Evolutionary conservation across 1,140 invertebrate species (phyloP), one percentile per base, ranked within the genome.

Genomic region (Triops longicaudatus): DNA sequence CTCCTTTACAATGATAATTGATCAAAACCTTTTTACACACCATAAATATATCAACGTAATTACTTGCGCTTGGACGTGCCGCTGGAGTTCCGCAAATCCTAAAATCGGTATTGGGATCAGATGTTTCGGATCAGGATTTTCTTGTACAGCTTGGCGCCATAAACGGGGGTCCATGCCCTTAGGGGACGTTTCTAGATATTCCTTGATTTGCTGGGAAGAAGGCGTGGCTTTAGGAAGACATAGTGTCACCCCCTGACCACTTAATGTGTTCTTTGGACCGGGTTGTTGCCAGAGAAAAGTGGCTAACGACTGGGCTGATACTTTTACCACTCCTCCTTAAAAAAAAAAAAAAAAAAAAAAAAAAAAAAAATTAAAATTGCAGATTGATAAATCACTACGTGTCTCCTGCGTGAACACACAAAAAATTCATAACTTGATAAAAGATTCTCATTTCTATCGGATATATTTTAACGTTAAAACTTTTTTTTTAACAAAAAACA

Each of bases 111-210:
- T 92, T 0, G 96, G 96, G 78, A 87, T 85, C 27, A 86, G 82
- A 75, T 82, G 84, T 72, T 86, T 84, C 37, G 85, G 85, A 82
- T 98, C 92, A 0, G 96, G 96, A 86, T 98, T 98, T 81, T 98
- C 95, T 28, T 91, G 83, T 82, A 96, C 94, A 0, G 96, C 96
- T 84, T 97, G 94, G 81, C 92, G 90, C 93, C 93, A 96, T 76
- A 94, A 86, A 77, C 91, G 85, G 37, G 88, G 87, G 83, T 93
- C 91, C 80, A 94, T 91, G 11, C 80, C 79, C 81, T 90, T 88
- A 14, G 95, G 96, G 7, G 95, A 91, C 82, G 90, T 92, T 78
- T 95, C 93, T 63, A 98, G 83, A 85, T 98, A 98, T 79, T 95
- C 91, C 79, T 95, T 91, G 0, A 97, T 81, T 81, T 95, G 92